Evolutionary conservation across 2,888 invertebrate genomes (phyloP), one percentile per base, ranked within the genome.

Genomic region (Acronicta aceris): DNA sequence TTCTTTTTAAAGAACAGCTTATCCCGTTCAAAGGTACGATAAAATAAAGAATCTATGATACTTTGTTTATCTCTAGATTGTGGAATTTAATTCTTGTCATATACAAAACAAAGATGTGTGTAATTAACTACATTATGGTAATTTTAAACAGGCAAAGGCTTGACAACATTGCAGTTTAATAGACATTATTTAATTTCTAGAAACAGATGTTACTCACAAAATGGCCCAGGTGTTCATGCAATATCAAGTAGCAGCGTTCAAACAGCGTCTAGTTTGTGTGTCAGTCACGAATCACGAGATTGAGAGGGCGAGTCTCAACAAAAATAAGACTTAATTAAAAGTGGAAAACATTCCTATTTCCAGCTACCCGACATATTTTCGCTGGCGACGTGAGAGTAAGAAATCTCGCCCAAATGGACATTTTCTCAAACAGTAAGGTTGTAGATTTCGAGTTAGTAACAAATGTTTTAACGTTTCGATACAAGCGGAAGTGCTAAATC

Each of bases 401-500:
- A 85, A 84, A 84, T 84, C 80, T 76, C 53, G 52, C 52, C 59
- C 57, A 69, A 75, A 61, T 69, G 65, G 79, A 82, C 74, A 60
- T 78, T 81, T 77, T 80, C 78, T 66, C 75, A 80, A 76, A 81
- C 78, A 73, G 71, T 74, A 74, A 59, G 73, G 78, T 81, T 83
- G 81, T 86, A 87, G 81, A 84, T 86, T 83, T 79, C 81, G 73
- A 85, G 85, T 85, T 84, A 84, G 85, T 85, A 89, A 87, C 88
- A 89, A 89, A 90, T 89, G 89, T 84, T 88, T 86, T 84, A 87
- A 83, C 88, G 82, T 90, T 89, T 85, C 89, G 86, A 90, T 90
- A 89, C 89, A 87, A 89, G 86, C 87, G 87, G 86, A 87, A 87
- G 87, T 87, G 84, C 86, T 89, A 87, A 88, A 90, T 89, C 87